These are phyloP conservation scores for Glaucopsyche alexis DNA, from an alignment of 2,888 invertebrate species.

Conservation along the genomic window DNA sequence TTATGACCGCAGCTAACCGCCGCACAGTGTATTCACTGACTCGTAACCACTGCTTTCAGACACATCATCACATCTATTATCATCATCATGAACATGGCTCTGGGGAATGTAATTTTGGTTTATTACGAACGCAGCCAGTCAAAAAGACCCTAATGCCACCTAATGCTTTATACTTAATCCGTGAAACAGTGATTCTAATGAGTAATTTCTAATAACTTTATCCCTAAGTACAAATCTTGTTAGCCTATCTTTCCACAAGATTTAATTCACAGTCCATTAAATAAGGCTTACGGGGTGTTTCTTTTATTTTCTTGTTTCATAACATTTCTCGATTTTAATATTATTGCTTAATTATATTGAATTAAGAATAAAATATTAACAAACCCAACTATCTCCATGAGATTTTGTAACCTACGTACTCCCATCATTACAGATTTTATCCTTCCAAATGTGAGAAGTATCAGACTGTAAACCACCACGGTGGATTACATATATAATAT, in stretches of 20 bases:
- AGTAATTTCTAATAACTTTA: conserved; percentile 8
- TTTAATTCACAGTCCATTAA: conserved; percentile 21
- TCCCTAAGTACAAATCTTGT: not conserved
- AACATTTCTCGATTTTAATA: not conserved
- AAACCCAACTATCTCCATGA: not conserved
- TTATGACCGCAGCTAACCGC: conserved; percentile 59
- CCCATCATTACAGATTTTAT: too few species aligned
- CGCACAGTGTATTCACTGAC: conserved; percentile 33
- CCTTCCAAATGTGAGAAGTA: not conserved
- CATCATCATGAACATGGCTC: not conserved
- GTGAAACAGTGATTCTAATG: not conserved
- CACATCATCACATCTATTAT: not conserved
- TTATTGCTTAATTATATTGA: conserved; percentile 1
- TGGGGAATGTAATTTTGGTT: not conserved
- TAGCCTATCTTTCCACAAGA: conserved; percentile 13
- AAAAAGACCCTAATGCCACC: not conserved
- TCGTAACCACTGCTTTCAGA: conserved; percentile 15
- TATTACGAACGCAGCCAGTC: too few species aligned
- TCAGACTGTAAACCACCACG: too few species aligned
- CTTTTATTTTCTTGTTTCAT: not conserved
- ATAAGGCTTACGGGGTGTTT: not conserved
- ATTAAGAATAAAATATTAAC: not conserved
- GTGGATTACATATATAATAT: too few species aligned
- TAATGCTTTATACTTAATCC: not conserved
- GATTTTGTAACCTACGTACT: too few species aligned